These are phyloP conservation scores for Deroplatys truncata DNA, from an alignment of 2,888 invertebrate genomes.

Conservation along the genomic window DNA sequence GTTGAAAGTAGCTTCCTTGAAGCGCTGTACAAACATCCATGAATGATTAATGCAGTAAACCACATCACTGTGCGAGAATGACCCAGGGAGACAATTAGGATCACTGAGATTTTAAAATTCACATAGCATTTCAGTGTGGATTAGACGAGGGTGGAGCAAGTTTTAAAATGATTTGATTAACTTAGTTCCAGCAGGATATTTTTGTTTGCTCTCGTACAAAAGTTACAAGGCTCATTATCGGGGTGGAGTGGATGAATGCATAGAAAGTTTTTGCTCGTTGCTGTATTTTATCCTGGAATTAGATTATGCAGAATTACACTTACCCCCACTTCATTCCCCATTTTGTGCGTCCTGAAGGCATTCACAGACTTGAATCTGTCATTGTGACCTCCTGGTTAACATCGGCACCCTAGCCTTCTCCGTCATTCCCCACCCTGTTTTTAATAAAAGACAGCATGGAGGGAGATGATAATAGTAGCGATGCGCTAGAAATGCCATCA, in stretches of 20 bases:
- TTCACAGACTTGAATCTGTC: neutral
- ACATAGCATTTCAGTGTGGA: neutral
- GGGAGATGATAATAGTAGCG: neutral
- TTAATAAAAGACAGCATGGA: neutral
- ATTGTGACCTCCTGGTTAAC: neutral
- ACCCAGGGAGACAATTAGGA: neutral
- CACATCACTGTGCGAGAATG: neutral
- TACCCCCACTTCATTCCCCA: neutral
- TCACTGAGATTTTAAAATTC: neutral
- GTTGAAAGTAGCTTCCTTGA: too few relatives aligned
- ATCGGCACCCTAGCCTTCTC: neutral
- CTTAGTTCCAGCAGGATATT: neutral
- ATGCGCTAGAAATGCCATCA: neutral
- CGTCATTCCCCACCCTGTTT: neutral
- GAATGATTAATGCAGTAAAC: too few relatives aligned
- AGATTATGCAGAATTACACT: neutral
- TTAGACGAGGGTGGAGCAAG: neutral
- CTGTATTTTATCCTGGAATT: neutral
- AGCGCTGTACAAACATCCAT: too few relatives aligned
- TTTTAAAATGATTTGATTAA: neutral
- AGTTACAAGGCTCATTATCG: neutral
- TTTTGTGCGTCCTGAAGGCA: neutral
- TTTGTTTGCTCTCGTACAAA: neutral
- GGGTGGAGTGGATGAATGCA: neutral
- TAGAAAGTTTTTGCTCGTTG: neutral